Percentiles rank a stretch among this genome's conserved stretches.
Evolutionary conservation across 2,888 invertebrate species (phyloP).

Genomic region (Cosmorhoe ocellata): DNA sequence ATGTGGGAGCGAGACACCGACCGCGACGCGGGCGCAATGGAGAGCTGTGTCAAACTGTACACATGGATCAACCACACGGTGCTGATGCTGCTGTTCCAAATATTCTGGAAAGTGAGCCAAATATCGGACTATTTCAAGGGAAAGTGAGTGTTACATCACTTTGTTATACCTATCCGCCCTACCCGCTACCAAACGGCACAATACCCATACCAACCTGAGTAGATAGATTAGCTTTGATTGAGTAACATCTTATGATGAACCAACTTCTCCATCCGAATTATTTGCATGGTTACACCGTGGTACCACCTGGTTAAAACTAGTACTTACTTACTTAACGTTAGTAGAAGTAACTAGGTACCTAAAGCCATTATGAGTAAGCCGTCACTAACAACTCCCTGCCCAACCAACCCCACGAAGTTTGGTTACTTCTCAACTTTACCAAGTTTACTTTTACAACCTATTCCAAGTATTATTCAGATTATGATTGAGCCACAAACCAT

Average conservation of each 20-base stretch:
- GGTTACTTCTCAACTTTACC: not conserved
- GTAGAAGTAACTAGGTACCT: too few relatives aligned
- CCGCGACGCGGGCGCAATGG: slow-evolving; percentile 65
- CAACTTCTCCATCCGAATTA: not conserved
- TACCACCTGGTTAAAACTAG: too few relatives aligned
- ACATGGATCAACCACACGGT: slow-evolving; percentile 76
- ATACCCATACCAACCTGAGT: too few relatives aligned
- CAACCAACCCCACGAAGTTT: too few relatives aligned
- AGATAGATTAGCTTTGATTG: too few relatives aligned
- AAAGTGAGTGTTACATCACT: slow-evolving; percentile 59
- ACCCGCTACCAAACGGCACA: not conserved
- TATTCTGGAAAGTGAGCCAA: slow-evolving; percentile 78
- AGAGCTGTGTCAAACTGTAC: slow-evolving; percentile 73
- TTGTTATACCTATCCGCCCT: slow-evolving; percentile 4
- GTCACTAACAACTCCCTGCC: too few relatives aligned
- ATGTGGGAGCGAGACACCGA: slow-evolving; percentile 62
- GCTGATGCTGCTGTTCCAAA: slow-evolving; percentile 74
- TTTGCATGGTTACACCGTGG: too few relatives aligned
- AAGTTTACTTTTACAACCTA: not conserved
- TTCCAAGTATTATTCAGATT: not conserved
- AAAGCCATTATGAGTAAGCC: too few relatives aligned
- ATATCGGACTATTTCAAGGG: slow-evolving; percentile 73
- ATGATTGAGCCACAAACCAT: too few relatives aligned
- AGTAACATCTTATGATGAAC: slow-evolving; percentile 6
- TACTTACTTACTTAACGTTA: too few relatives aligned